Base-by-base conservation (phyloP, 2,888 invertebrate genomes). In the Rhagonycha fulva region DNA sequence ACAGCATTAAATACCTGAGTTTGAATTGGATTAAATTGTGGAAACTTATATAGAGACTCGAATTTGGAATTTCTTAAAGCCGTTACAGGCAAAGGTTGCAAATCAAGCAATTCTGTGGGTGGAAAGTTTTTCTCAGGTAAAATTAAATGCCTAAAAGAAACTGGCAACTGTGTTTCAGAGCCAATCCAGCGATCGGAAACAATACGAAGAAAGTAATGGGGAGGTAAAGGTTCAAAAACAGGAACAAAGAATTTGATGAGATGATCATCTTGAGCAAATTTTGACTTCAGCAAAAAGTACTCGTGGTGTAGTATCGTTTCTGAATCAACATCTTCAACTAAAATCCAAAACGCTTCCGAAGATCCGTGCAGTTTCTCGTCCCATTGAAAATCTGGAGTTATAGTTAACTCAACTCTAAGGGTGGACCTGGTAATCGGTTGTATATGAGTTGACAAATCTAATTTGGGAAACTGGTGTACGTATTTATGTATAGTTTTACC, bases 341-440 rank as follows among this genome's bases (percentile, higher is more conserved):
- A 88, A 83, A 96, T 94, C 96, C 96, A 96, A 87, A 96, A 96
- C 0, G 94, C 96, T 87, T 96, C 96, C 0, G 94, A 94, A 60
- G 93, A 93, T 0, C 94, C 94, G 84, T 94, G 94, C 66, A 93
- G 90, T 89, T 98, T 98, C 79, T 98, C 98, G 83, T 99, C 99
- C 99, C 99, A 99, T 84, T 98, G 97, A 88, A 99, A 99, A 88
- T 99, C 99, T 0, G 99, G 99, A 0, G 98, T 98, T 76, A 99
- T 96, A 0, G 98, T 98, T 14, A 99, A 89, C 88, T 99, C 99
- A 0, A 99, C 98, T 72, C 97, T 90, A 19, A 99, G 89, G 0
- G 98, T 99, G 1, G 96, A 94, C 72, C 96, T 88, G 0, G 99
- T 99, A 80, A 99, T 97, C 0, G 99, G 99, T 87, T 99, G 98